Conservation (phyloP, 2,113 vertebrate genomes). For the Poeciliopsis turrubarensis region DNA sequence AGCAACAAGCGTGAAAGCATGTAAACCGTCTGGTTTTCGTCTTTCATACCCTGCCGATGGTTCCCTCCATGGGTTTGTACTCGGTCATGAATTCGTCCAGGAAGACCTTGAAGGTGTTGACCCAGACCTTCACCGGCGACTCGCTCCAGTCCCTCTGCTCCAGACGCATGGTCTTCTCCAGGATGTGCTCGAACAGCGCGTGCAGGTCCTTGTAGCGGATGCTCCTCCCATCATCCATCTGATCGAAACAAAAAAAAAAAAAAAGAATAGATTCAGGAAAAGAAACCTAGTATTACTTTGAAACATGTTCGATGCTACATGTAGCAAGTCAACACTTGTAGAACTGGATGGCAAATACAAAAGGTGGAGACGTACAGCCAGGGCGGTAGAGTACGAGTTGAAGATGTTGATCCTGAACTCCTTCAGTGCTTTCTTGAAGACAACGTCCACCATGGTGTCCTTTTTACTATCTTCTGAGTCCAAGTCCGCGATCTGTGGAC, state of each 20-base stretch:
- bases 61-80: conserved; percentile 90
- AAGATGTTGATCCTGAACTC: conserved; percentile 98
- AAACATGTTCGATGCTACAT: no score
- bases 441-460: conserved; percentile 95
- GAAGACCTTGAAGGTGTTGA: conserved; percentile 98
- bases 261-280: no score
- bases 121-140: conserved; percentile 96
- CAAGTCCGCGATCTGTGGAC: conserved; percentile 88
- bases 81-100: conserved; percentile 97
- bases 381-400: conserved; percentile 93
- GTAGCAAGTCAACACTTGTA: no score
- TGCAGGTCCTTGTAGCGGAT: conserved; percentile 97
- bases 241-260: background rate
- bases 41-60: conserved; percentile 81
- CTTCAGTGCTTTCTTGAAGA: conserved; percentile 97
- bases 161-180: conserved; percentile 96
- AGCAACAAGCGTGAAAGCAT: background rate
- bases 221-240: conserved; percentile 96
- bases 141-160: conserved; percentile 96
- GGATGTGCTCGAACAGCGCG: conserved; percentile 95
- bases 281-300: no score
- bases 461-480: conserved; percentile 95
- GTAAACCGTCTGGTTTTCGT: background rate
- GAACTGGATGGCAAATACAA: no score
- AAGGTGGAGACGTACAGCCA: conserved; percentile 83